Base-by-base conservation (phyloP, 2,888 invertebrate species). In the Hanleya hanleyi region DNA sequence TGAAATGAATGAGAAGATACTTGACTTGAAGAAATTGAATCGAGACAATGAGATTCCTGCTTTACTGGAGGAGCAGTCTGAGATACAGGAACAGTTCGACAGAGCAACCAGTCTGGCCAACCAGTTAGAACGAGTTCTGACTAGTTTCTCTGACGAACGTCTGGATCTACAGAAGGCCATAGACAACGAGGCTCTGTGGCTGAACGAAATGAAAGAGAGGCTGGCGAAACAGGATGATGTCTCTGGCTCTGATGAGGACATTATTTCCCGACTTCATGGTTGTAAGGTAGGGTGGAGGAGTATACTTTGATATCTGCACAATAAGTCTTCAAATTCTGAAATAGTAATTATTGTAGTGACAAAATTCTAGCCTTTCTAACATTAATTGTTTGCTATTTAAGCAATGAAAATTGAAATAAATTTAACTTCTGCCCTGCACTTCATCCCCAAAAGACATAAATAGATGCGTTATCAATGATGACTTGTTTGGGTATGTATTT, bases 171-270 rank as follows among this genome's bases (percentile, higher is more conserved):
- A 86, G 73, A 78, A 80, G 64, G 83, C 81, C 69, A 84, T 87
- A 47, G 83, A 85, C 35, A 83, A 82, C n/a, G 84, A 86, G 73
- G 80, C 85, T 12, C 82, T 83, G 67, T 86, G 86, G 85, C 69
- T 89, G 65, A 84, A 82, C 75, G 70, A 83, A 33, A 75, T 86
- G 47, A 84, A 86, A 47, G 87, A 88, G 36, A 74, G 77, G 72
- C 81, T 89, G 5, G 81, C 83, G 12, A 81, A 85, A 69, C 85
- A 84, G 77, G 88, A 87, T 70, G 87, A 88, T 78, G 80, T 87
- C 32, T 82, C 96, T 2, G 97, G 97, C 0, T 95, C 96, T 81
- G 96, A 96, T 84, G 93, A 93, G 0, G 95, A 96, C 87, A 95
- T 97, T 72, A 92, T 96, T 70, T 94, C 94, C 79, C 93, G 97